Conservation (phyloP, 2,113 vertebrate genomes). For the Ceyx melanurus region DNA sequence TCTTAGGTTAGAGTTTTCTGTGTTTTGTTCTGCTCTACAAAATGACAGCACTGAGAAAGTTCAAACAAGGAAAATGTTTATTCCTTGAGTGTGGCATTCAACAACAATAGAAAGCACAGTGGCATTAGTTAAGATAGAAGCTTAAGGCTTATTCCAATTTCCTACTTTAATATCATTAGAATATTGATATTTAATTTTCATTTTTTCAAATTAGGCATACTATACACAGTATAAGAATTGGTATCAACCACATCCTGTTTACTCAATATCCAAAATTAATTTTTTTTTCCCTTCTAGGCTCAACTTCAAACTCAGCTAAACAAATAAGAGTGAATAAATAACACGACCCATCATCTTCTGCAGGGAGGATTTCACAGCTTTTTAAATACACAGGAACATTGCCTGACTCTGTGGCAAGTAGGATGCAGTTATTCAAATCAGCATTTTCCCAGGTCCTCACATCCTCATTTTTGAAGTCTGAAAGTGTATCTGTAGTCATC, state of each 20-base stretch:
- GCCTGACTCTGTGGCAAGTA: not conserved
- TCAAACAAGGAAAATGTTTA: not conserved
- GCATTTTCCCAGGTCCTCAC: constrained; percentile 2
- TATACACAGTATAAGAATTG: constrained; percentile 14
- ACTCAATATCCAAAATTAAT: not conserved
- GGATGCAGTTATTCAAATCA: constrained; percentile 23
- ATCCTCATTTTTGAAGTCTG: not conserved
- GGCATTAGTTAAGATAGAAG: constrained; percentile 58
- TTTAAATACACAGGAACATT: not conserved
- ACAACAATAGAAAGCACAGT: constrained; percentile 14
- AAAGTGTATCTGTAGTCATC: not conserved
- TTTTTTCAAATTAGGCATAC: constrained; percentile 51
- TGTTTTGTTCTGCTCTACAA: not conserved
- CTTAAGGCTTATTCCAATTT: constrained; percentile 49
- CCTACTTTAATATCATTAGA: constrained; percentile 65
- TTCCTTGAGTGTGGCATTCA: constrained; percentile 46
- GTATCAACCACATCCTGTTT: constrained; percentile 55
- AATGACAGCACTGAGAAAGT: not conserved
- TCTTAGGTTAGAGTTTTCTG: not conserved
- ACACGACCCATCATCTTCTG: not conserved
- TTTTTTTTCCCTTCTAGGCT: constrained; percentile 3
- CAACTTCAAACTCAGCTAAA: constrained; percentile 44
- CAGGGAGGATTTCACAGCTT: constrained; percentile 15
- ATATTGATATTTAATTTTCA: constrained; percentile 57
- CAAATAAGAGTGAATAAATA: constrained; percentile 14